Evolutionary conservation across 53 echinoderm and acorn worm genomes (phyloP), one percentile per base, ranked within the genome.

Genomic region (Stichopus horrens): DNA sequence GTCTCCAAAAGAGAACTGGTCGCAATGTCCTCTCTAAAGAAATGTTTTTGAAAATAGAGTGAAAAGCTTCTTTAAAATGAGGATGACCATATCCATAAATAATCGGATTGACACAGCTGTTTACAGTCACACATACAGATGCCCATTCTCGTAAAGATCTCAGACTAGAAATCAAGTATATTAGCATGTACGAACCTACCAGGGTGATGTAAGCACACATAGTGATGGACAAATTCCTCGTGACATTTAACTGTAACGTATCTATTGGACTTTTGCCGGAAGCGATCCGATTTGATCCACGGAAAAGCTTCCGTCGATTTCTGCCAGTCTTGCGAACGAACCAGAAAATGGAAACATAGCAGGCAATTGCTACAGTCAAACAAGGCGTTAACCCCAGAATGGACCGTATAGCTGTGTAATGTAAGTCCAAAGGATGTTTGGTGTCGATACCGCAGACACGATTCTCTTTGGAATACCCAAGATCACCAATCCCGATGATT

Each of bases 391-490:
- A 57, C 53, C 55, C 5, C 7, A 81, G 21, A 9, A 53, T 5
- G 7, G 20, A 20, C 7, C 81, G 19, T 8, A 81, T 5, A 56
- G 58, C 58, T 81, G 56, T 58, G 81, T 57, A 81, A 53, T 81
- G 21, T 8, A 56, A 81, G 4, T 55, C 22, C 9, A 81, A 5
- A 4, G 6, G 14, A 57, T 81, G 52, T 1, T 21, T 20, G 21
- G 54, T 18, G 57, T 81, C 53, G 21, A 81, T 21, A 18, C 56
- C 57, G 21, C 81, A 81, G 0, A 81, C 57, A 11, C 58, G 81
- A 56, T 81, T 57, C 5, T 57, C 56, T 9, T 58, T 56, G 22
- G 81, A 81, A 10, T 81, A 81, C 5, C 81, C 81, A 5, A 81
- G 81, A 57, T 57, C 81, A 81, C 57, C 81, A 5, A 81, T 11